Evolutionary conservation across 2,113 vertebrate genomes (phyloP), one percentile per base, ranked within the genome.

Genomic region (Haliaeetus leucogaster): DNA sequence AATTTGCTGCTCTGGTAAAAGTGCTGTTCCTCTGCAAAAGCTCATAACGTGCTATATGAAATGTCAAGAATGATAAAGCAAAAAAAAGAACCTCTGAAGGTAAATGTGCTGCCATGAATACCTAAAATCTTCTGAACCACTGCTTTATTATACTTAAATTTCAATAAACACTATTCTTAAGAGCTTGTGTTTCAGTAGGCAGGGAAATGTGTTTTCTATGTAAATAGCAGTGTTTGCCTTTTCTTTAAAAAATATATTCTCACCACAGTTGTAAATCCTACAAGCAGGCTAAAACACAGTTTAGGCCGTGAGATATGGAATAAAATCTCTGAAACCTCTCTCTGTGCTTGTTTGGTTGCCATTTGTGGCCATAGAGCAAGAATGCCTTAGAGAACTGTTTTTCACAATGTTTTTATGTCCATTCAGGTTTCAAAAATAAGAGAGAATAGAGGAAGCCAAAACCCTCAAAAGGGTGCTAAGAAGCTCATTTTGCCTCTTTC

Each of bases 51-150:
- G 65, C 58, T 88, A 8, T 95, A 90, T 90, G 96, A 95, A 93
- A 94, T 95, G 86, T 93, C 94, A 95, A 66, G 88, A 96, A 86
- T 62, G 62, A 95, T 91, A 90, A 96, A 91, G 53, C 73, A 94
- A 95, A 95, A 65, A 53, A 59, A 91, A 82, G 70, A 94, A 66
- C 62, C 68, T 94, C 71, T 94, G 50, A 90, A 94, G 81, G 42
- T 66, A 95, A 93, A 94, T 45, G 42, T 80, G 38, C 82, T 95
- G 55, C 89, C 21, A 40, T 67, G 74, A 93, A 91, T 95, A 93
- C 61, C 84, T 87, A 74, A 87, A 93, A 91, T 89, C 74, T 93
- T 90, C 62, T 50, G 40, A 93, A 80, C 43, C 30, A 47, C 48
- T 85, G 83, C 81, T 84, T 86, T 93, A 91, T 91, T 95, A 62